Evolutionary conservation across 2,888 invertebrate genomes (phyloP).

Genomic region (Watsonalla binaria): DNA sequence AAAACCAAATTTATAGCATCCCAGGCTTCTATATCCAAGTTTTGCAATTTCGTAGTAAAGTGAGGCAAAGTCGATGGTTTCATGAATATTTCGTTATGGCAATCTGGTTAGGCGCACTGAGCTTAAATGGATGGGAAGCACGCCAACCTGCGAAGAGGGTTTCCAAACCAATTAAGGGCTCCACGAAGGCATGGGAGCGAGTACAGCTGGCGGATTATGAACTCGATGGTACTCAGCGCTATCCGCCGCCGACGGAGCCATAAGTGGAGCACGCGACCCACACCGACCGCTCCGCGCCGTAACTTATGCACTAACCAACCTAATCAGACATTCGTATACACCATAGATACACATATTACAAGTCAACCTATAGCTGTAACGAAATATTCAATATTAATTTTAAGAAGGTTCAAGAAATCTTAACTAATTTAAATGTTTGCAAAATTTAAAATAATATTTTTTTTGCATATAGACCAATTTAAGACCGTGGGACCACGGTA

Average conservation of each 20-base stretch:
- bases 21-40: slow-evolving; percentile 44
- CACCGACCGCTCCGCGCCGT: slow-evolving; percentile 36
- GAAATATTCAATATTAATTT: too few relatives aligned
- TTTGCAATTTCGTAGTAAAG: slow-evolving; percentile 36
- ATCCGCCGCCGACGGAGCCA: slow-evolving; percentile 48
- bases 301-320: slow-evolving; percentile 18
- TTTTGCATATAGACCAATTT: too few relatives aligned
- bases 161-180: slow-evolving; percentile 76
- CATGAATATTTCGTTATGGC: slow-evolving; percentile 69
- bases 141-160: slow-evolving; percentile 72
- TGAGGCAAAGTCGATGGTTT: slow-evolving; percentile 59
- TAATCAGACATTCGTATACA: not conserved
- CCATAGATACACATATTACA: not conserved
- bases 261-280: slow-evolving; percentile 59
- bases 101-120: slow-evolving; percentile 72
- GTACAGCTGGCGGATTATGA: slow-evolving; percentile 67
- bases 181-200: slow-evolving; percentile 72
- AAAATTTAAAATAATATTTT: too few relatives aligned
- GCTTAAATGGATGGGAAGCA: slow-evolving; percentile 65
- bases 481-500: too few relatives aligned
- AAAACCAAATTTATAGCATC: slow-evolving; percentile 47
- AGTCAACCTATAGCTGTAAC: too few relatives aligned
- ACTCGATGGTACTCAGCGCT: slow-evolving; percentile 74
- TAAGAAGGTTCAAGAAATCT: too few relatives aligned
- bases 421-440: too few relatives aligned